Evolutionary conservation across 35 echinoderm and acorn worm genomes (phyloP), one percentile per base, ranked within the genome.

Genomic region (Eucidaris tribuloides): DNA sequence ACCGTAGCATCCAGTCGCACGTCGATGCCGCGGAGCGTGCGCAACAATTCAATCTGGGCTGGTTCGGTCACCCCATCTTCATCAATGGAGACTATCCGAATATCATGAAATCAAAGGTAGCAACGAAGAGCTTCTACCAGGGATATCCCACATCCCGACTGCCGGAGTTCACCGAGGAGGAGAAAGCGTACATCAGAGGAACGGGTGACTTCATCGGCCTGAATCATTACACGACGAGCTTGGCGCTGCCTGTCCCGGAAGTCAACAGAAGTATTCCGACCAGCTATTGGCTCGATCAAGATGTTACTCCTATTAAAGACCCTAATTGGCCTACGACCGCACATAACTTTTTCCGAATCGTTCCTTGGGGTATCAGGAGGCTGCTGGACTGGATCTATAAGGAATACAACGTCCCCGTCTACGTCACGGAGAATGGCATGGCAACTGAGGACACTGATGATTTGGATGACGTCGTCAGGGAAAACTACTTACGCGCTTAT

Each of bases 341-440:
- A 3, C 92, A 91, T 7, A 15, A 20, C 17, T 91, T 89, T 77
- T 62, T 97, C 11, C 50, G 85, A 60, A 57, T 84, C 41, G 94
- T 97, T 18, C 94, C 94, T 22, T 97, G 94, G 94, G 94, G 90
- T 41, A 56, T 97, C 42, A 45, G 94, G 2, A 72, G 78, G 20
- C 36, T 97, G 0, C 38, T 97, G 40, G 83, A 72, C 39, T 97
- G 94, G 94, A 92, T 92, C 25, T 7, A 58, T 39, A 66, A 89
- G 7, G 90, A 92, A 40, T 93, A 92, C 24, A 78, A 97, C 48
- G 65, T 92, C 4, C 58, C 62, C 14, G 83, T 97, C 65, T 97
- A 97, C 79, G 66, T 97, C 63, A 97, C 94, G 4, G 94, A 97
- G 79, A 97, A 97, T 70, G 90, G 94, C n/a, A 40, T 97, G 14